phyloP scores from a whole-genome alignment of 2,113 vertebrate genomes.

The Odocoileus hemionus region DNA sequence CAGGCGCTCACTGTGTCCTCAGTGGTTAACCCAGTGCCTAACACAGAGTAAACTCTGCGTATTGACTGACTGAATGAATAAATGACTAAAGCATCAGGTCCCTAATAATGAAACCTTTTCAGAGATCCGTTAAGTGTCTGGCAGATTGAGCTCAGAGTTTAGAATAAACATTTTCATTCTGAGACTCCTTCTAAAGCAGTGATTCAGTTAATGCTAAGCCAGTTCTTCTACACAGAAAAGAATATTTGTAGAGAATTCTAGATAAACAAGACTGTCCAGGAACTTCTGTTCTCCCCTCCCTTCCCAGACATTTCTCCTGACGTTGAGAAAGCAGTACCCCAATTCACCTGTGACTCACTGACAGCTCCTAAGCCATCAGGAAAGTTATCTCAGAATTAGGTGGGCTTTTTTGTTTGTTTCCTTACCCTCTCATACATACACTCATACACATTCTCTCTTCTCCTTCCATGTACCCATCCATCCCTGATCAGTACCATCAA shows the following conservation, averaged over 20 bases:
- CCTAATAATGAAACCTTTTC: constrained; percentile 11
- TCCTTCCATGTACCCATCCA: not conserved
- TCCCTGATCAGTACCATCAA: not conserved
- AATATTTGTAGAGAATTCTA: not conserved
- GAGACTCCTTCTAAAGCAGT: not conserved
- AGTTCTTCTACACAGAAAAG: not conserved
- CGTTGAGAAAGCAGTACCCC: not conserved
- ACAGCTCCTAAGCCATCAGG: not conserved
- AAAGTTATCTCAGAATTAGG: not conserved
- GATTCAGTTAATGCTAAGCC: not conserved
- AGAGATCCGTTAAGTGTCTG: not conserved
- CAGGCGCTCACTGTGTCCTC: not conserved
- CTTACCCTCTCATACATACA: not conserved
- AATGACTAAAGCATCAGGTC: not conserved
- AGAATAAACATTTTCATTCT: not conserved
- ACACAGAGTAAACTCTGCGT: not conserved
- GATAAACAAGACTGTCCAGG: not conserved
- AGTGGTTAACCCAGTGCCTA: not conserved
- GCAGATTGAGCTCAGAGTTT: constrained; percentile 19
- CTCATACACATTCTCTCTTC: not conserved
- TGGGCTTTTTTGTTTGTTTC: not conserved
- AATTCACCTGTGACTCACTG: not conserved
- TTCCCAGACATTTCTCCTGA: not conserved
- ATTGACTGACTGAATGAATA: not conserved
- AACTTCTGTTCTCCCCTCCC: not conserved